A percentile compares a stretch with the other conserved stretches of the same genome.
phyloP scores from a whole-genome alignment of 2,113 vertebrate species.

The Scomber colias region DNA sequence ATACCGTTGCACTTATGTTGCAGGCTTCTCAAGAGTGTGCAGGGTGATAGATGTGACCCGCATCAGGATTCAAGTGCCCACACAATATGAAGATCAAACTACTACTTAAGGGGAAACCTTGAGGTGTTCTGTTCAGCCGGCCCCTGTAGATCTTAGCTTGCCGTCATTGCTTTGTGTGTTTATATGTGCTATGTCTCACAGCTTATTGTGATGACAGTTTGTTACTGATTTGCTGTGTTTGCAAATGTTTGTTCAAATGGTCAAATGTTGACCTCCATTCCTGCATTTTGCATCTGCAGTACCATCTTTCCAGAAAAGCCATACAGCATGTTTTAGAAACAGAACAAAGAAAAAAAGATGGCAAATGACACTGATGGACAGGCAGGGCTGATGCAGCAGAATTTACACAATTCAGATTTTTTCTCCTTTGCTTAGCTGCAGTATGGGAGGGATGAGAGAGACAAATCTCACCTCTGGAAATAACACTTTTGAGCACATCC shows the following conservation, averaged over 20 bases:
- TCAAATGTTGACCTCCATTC: neutral
- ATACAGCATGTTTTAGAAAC: neutral
- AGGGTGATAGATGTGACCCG: no score
- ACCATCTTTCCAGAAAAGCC: no score
- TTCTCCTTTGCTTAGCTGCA: neutral
- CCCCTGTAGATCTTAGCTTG: neutral
- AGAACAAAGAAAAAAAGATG: slow-evolving; percentile 7
- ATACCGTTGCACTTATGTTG: no score
- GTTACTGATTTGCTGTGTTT: slow-evolving; percentile 13
- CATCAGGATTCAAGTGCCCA: no score
- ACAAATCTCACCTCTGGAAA: neutral
- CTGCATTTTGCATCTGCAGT: neutral
- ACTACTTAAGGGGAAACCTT: no score
- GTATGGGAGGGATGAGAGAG: neutral
- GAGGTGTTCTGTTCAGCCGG: no score
- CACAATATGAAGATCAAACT: no score
- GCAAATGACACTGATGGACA: slow-evolving; percentile 7
- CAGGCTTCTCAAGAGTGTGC: no score
- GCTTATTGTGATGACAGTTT: neutral
- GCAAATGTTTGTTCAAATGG: slow-evolving; percentile 1
- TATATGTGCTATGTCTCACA: neutral
- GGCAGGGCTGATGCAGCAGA: neutral
- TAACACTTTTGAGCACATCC: neutral
- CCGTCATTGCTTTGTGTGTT: neutral
- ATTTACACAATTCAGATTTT: neutral